Base-by-base conservation (phyloP, 2,888 invertebrate species). In the Dicyrtoma fusca region DNA sequence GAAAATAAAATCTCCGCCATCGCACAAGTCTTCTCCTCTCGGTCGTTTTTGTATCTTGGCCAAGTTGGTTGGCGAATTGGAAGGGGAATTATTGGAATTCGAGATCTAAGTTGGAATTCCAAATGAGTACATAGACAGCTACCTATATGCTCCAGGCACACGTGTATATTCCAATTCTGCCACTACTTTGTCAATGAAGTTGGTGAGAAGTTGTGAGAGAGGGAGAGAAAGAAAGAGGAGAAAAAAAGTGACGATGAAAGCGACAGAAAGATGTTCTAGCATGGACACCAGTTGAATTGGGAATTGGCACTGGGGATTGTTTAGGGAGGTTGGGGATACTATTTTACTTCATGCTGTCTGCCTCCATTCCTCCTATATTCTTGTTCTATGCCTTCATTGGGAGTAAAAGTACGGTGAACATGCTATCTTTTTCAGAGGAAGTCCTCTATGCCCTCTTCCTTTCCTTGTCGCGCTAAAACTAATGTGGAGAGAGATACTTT, bases 201-300 rank as follows among this genome's bases (percentile, higher is more conserved):
- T 19, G 19, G 19, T 17, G 49, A 49, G 49, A 19, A 10, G 11
- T 10, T 49, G 49, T 6, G 49, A 49, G 49, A 17, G 62, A 4
- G 14, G n/a, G 17, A n/a, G 42, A 1, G 6, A 34, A 10, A 62
- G 19, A 25, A 17, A 42, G 62, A 44, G 17, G 49, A 10, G 49
- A 10, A 5, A 13, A 49, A n/a, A 17, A 19, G 49, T 17, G 49
- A 49, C n/a, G 19, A 49, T 49, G 49, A 49, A 19, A 49, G 49
- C n/a, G 49, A 49, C 34, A 34, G 34, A 34, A 34, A 34, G 34
- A 34, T 8, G 34, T 34, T 34, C 14, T 4, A 42, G 17, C 5
- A 13, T 57, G 57, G 57, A 57, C 57, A 57, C 57, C 57, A 57
- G 57, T 57, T 57, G 57, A 57, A 57, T 57, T 57, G 23, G 14